phyloP scores from a whole-genome alignment of 2,888 invertebrate genomes.

The Microctonus hyperodae region DNA sequence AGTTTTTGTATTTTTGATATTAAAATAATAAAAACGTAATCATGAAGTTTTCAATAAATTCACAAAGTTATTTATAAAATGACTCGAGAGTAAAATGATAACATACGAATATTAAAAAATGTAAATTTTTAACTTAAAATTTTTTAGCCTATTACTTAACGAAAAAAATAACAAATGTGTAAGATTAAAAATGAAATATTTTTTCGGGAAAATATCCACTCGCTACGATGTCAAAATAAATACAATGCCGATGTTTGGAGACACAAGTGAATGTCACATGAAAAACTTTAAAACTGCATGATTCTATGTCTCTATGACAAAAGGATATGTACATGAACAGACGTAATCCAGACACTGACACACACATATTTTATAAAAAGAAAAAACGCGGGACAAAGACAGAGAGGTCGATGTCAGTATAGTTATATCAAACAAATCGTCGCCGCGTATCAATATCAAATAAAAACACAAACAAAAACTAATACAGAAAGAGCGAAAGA shows the following conservation, averaged over 20 bases:
- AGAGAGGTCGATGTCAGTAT: conserved; percentile 20
- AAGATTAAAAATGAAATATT: neutral
- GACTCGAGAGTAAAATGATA: too few species aligned
- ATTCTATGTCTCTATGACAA: conserved; percentile 15
- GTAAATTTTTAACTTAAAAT: too few species aligned
- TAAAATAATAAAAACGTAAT: too few species aligned
- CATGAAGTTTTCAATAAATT: too few species aligned
- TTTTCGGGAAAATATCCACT: neutral
- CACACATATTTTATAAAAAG: conserved; percentile 21
- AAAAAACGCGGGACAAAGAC: conserved; percentile 25
- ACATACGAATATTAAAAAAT: too few species aligned
- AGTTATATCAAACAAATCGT: conserved; percentile 29
- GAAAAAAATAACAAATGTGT: too few species aligned
- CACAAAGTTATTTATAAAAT: too few species aligned
- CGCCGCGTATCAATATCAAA: conserved; percentile 42
- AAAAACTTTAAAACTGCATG: conserved; percentile 30
- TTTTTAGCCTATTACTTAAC: too few species aligned
- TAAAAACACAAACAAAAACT: conserved; percentile 23
- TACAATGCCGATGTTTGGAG: neutral
- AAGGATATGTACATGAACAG: neutral
- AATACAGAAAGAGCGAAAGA: conserved; percentile 26
- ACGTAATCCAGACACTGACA: too few species aligned
- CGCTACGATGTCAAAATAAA: neutral
- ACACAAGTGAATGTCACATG: neutral
- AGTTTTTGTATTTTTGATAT: too few species aligned